phyloP scores from a whole-genome alignment of 2,888 invertebrate species.

The Tachina fera region DNA sequence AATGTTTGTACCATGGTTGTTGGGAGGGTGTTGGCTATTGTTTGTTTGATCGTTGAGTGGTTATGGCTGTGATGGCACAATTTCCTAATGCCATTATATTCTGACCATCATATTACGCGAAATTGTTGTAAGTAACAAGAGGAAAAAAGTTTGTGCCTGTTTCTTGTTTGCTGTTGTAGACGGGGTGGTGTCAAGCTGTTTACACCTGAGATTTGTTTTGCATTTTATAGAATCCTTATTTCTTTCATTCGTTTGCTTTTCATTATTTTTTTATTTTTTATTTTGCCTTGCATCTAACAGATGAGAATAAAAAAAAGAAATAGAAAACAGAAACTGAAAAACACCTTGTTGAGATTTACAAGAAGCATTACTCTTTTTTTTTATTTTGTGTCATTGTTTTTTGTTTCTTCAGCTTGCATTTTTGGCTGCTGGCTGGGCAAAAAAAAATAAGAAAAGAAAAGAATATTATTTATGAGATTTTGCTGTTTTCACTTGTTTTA shows the following conservation, averaged over 20 bases:
- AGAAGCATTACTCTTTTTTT: conserved; percentile 28
- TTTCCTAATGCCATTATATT: conserved; percentile 67
- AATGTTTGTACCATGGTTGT: conserved; percentile 58
- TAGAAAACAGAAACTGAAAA: conserved; percentile 36
- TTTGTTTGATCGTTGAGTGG: conserved; percentile 32
- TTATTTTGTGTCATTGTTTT: conserved; percentile 8
- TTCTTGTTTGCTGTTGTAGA: conserved; percentile 57
- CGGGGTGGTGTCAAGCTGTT: conserved; percentile 77
- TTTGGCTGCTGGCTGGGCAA: conserved; percentile 39
- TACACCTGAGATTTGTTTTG: conserved; percentile 80
- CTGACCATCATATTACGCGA: conserved; percentile 70
- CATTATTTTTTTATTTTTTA: conserved; percentile 2
- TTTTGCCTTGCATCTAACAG: conserved; percentile 29
- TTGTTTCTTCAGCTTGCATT: conserved; percentile 14
- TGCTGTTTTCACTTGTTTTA: conserved; percentile 72
- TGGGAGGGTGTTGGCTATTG: conserved; percentile 24
- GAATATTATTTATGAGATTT: conserved; percentile 75
- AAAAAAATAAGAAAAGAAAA: conserved; percentile 16
- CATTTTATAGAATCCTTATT: conserved; percentile 72
- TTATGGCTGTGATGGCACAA: conserved; percentile 42
- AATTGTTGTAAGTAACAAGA: conserved; percentile 50
- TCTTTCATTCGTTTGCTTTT: conserved; percentile 36
- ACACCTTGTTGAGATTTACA: conserved; percentile 69
- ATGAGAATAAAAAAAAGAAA: conserved; percentile 1
- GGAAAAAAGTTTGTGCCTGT: conserved; percentile 59